phyloP scores from a whole-genome alignment of 1,140 invertebrate species.

The Danaus melanippus region DNA sequence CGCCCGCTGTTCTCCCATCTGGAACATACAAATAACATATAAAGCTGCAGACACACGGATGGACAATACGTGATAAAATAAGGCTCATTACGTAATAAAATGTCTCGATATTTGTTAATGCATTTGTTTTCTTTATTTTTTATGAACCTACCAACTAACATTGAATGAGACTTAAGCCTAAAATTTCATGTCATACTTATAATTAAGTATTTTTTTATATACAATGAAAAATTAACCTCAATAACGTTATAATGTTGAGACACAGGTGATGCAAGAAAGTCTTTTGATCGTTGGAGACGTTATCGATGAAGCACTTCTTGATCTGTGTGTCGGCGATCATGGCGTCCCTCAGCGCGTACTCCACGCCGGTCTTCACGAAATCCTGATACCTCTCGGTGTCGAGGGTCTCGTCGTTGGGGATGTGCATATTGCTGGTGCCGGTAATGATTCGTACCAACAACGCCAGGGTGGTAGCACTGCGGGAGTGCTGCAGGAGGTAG shows the following conservation, averaged over 20 bases:
- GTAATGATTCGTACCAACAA: slow-evolving; percentile 71
- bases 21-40: slow-evolving; percentile 5
- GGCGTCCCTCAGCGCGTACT: slow-evolving; percentile 56
- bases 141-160: no score
- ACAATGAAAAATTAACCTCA: slow-evolving; percentile 34
- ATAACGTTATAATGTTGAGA: slow-evolving; percentile 59
- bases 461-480: slow-evolving; percentile 68
- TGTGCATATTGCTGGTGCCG: slow-evolving; percentile 58
- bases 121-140: no score
- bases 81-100: no score
- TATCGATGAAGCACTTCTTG: slow-evolving; percentile 50
- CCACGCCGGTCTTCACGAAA: slow-evolving; percentile 55
- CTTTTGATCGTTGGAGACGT: slow-evolving; percentile 33
- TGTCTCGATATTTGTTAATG: no score
- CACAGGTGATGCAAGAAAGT: slow-evolving; percentile 63
- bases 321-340: slow-evolving; percentile 54
- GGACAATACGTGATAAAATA: no score
- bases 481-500: slow-evolving; percentile 71
- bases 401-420: slow-evolving; percentile 43
- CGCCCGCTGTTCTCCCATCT: slow-evolving; percentile 61
- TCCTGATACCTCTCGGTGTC: slow-evolving; percentile 56
- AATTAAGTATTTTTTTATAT: slow-evolving; percentile 13
- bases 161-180: no score
- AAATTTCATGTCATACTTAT: background rate
- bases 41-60: no score